Evolutionary conservation across 2,888 invertebrate genomes (phyloP), one percentile per base, ranked within the genome.

Genomic region (Gastracanthus pulcherrimus): DNA sequence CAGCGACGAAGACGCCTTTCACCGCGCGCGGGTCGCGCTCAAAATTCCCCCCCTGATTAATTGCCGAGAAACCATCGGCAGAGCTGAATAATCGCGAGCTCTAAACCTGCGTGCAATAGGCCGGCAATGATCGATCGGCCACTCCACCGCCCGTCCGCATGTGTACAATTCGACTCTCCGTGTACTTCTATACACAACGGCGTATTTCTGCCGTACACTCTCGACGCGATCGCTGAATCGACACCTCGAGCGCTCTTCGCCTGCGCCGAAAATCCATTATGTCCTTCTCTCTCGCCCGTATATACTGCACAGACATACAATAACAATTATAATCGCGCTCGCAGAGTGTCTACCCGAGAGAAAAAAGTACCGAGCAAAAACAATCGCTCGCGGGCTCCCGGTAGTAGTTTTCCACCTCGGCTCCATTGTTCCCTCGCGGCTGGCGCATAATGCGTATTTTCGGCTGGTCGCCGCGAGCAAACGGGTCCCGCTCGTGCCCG

Each of bases 11-110:
- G 74, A 76, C 82, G 74, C 74, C 79, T 79, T 79, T 79, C 74
- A 79, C 79, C 79, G 67, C 23, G 7, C 38, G 34, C n/a, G n/a
- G n/a, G n/a, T n/a, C n/a, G n/a, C n/a, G 41, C 67, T 58, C 36
- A 45, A 72, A 79, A 79, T 67, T 79, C 26, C 67, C 26, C 67
- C 13, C 36, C 60, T 58, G 67, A 79, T 79, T 74, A 79, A 79
- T 79, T 67, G 60, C 34, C 34, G 34, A 71, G 51, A 64, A 31
- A 62, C 29, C 60, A 60, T 69, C 38, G 70, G 38, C 3, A 45
- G 66, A 71, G 16, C 41, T 64, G 45, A 67, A 67, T 76, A 69
- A 76, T 60, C 67, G 45, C 31, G 29, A 38, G 19, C 29, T 34
- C 7, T 36, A 36, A 3, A 62, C n/a, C n/a, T 34, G 13, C 23